phyloP scores from a whole-genome alignment of 2,797 vertebrate genomes.

The Macroramphosus scolopax region DNA sequence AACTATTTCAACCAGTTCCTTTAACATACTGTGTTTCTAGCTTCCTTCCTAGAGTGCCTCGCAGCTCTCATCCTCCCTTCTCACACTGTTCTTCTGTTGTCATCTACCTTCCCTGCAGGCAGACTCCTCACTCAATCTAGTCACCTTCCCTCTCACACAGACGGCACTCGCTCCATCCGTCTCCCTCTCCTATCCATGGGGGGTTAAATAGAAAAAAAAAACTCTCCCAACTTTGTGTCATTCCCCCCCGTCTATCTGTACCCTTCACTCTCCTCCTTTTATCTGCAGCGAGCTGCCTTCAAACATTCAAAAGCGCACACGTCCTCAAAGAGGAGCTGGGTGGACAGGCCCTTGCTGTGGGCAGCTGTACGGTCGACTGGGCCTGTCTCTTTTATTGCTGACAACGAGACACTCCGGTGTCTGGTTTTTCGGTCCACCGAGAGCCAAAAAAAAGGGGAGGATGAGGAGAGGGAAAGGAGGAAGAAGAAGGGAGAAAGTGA shows the following conservation, averaged over 20 bases:
- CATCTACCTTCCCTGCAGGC: slow-evolving; percentile 37
- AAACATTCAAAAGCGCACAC: slow-evolving; percentile 6
- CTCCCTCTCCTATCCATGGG: slow-evolving; percentile 7
- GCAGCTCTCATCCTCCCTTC: slow-evolving; percentile 6
- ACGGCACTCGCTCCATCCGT: slow-evolving; percentile 16
- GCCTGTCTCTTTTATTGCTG: slow-evolving; percentile 39
- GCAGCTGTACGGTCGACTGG: slow-evolving; percentile 40
- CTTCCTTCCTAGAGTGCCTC: slow-evolving; percentile 1
- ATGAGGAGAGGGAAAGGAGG: background rate
- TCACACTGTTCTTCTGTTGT: slow-evolving; percentile 40
- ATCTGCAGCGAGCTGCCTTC: slow-evolving; percentile 7
- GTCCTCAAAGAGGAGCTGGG: slow-evolving; percentile 9
- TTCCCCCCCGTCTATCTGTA: slow-evolving; percentile 20
- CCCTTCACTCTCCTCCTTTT: slow-evolving; percentile 29
- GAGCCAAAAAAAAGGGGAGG: slow-evolving; percentile 12
- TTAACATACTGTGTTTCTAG: slow-evolving; percentile 6
- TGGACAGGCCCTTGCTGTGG: slow-evolving; percentile 29
- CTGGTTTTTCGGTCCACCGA: slow-evolving; percentile 18
- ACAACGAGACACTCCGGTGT: slow-evolving; percentile 19
- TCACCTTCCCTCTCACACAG: slow-evolving; percentile 14
- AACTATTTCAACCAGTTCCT: slow-evolving; percentile 1
- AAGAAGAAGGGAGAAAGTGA: background rate
- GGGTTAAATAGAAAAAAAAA: slow-evolving; percentile 14
- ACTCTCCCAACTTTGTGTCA: slow-evolving; percentile 14
- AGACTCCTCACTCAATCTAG: slow-evolving; percentile 37